These are phyloP conservation scores for Agrochola litura DNA, from an alignment of 2,888 invertebrate genomes.

Conservation along the genomic window DNA sequence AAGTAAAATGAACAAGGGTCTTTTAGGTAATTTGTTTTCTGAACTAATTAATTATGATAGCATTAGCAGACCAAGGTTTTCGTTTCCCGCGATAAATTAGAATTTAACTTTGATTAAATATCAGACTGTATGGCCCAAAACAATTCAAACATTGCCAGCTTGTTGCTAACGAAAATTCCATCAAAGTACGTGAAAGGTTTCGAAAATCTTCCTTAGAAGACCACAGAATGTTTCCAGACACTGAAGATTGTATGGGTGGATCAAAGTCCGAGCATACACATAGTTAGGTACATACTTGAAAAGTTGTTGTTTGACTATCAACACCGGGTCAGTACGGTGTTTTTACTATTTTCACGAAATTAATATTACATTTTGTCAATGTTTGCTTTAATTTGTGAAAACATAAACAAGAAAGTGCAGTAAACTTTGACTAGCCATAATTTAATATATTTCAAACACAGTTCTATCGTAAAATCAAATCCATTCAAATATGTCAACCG, in stretches of 20 bases:
- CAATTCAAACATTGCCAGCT: no score
- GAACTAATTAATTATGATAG: no score
- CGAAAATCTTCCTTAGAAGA: no score
- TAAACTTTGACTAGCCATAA: not conserved
- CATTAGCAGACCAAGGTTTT: no score
- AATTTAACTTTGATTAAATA: no score
- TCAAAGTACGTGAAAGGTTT: no score
- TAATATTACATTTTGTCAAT: not conserved
- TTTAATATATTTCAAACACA: not conserved
- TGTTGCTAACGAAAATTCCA: no score
- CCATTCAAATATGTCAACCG: not conserved
- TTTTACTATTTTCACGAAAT: not conserved
- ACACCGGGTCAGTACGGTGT: not conserved
- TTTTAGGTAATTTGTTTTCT: no score
- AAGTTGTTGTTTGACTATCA: not conserved
- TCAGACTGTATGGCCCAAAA: no score
- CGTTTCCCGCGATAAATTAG: no score
- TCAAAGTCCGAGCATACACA: not conserved
- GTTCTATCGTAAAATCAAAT: slow-evolving; percentile 4
- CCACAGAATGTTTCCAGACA: no score
- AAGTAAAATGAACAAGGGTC: no score
- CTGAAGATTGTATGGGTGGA: not conserved
- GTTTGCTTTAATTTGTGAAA: not conserved
- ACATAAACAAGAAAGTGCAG: not conserved
- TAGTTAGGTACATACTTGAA: not conserved